Evolutionary conservation across 2,888 invertebrate species (phyloP), one percentile per base, ranked within the genome.

Genomic region (Parapristionchus giblindavisi): DNA sequence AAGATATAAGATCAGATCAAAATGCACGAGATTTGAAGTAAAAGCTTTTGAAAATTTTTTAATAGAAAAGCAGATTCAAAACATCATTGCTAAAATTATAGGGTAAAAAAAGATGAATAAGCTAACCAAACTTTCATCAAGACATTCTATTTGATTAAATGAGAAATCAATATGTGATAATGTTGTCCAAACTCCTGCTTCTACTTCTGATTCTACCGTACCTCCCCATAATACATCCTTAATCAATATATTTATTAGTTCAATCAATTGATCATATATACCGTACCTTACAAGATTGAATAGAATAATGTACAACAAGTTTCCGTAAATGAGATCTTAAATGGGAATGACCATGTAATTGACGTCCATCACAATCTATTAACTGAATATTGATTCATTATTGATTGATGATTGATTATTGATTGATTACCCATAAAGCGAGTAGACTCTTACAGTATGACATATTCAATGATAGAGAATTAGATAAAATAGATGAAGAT

Each of bases 401-500:
- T n/a, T 27, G 32, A 56, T 27, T n/a, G 38, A 61, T 14, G 17
- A n/a, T 4, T 6, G 11, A 52, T 8, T 43, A 29, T 34, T 32
- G 48, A 27, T 29, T 27, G 32, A n/a, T 36, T 14, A 90, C 90
- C 88, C 89, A 89, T 65, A 97, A 91, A 38, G 87, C 87, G 75
- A 92, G 91, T n/a, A 96, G 84, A 81, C 90, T 90, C 88, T 94
- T 95, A 88, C 96, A 96, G 38, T 93, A 92, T 73, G 93, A 92
- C 51, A 97, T 90, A 87, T 95, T 94, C 89, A 94, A 94, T 40
- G 91, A 90, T 38, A 96, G 90, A 52, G 92, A 91, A 84, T 94
- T 94, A 0, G 94, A 93, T 77, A 93, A 91, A 77, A 97, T 93
- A 88, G 94, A 95, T 88, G 95, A 96, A 0, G 92, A 92, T 8